Base-by-base conservation (phyloP, 2,113 vertebrate species). In the Chlamydotis undulata region DNA sequence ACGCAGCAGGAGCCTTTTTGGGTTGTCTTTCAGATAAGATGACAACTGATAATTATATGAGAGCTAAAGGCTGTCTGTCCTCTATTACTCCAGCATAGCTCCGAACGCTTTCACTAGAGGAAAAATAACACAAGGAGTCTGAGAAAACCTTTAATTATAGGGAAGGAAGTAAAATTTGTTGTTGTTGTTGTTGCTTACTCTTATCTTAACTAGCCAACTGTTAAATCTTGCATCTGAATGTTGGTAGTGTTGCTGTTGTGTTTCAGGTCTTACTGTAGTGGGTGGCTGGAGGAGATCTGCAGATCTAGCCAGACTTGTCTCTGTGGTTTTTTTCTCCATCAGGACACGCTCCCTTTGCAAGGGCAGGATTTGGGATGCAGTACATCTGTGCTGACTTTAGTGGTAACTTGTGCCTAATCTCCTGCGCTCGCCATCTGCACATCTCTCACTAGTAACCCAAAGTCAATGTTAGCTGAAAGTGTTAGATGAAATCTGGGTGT, bases 1-100 rank as follows among this genome's bases (percentile, higher is more conserved):
- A 81, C 2, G 0, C 90, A 84, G 95, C 74, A 82, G 83, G 90
- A 86, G 50, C 77, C 83, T 84, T 83, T 74, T 77, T 65, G 79
- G 35, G 21, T 56, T 87, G 74, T 91, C 84, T 75, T 76, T 87
- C 57, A 69, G 69, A 89, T 52, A 71, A 91, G 89, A 49, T 78
- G 87, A 91, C 71, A 94, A n/a, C 79, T 89, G 71, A 60, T 97
- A 94, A 95, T 96, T 97, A 92, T 15, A 33, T 33, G 80, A 82
- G 71, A 81, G 56, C 60, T 90, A 56, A 80, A 93, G n/a, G 45
- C 69, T 69, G 57, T 25, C 69, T 93, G 19, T 81, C 49, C 85
- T 90, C 63, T 76, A 0, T 83, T 86, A 28, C 49, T 73, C 47
- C 74, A 67, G 47, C 29, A 28, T n/a, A 77, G 64, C 59, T 77